Base-by-base conservation (phyloP, 1,140 invertebrate genomes). In the Drosophila aff. region DNA sequence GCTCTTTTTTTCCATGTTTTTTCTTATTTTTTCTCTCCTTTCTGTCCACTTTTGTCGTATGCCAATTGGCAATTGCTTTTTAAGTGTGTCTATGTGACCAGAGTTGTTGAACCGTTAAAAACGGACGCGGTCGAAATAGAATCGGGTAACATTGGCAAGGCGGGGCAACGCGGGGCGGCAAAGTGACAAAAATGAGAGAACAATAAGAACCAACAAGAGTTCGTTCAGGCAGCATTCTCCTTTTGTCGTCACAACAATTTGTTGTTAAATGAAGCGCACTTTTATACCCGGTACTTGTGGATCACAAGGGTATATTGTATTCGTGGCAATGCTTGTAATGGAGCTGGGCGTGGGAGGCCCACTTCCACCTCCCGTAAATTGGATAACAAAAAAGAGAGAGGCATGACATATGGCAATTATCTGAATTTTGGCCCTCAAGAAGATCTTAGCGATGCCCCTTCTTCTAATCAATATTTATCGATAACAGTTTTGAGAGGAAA, bases 241-340 rank as follows among this genome's bases (percentile, higher is more conserved):
- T 68, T 71, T 60, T 64, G 75, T 73, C 76, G 82, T 85, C 79
- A 68, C 82, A 86, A 85, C 82, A 85, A 86, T 86, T 86, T 86
- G 82, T 87, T 86, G 79, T 80, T 78, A 76, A 86, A 86, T 86
- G 82, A 86, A 79, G 82, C 82, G 83, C 46, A 87, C 63, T 87
- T 87, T 58, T 80, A 58, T 59, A 58, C 38, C 28, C 47, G 53
- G 53, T 40, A 57, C 53, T 57, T 57, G 53, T 40, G 53, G 21
- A 40, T 1, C 7, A n/a, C 36, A 57, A 57, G 33, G 47, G 49
- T 63, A 31, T 53, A 53, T 62, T 33, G 59, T 52, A 33, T 38
- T 46, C 26, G 33, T 49, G 46, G 60, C 55, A 10, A 43, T 26
- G 43, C 61, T 65, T 57, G 18, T 16, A 23, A 57, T 40, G 9